Conservation (phyloP, 1,140 invertebrate species). For the Heliothis virescens region DNA sequence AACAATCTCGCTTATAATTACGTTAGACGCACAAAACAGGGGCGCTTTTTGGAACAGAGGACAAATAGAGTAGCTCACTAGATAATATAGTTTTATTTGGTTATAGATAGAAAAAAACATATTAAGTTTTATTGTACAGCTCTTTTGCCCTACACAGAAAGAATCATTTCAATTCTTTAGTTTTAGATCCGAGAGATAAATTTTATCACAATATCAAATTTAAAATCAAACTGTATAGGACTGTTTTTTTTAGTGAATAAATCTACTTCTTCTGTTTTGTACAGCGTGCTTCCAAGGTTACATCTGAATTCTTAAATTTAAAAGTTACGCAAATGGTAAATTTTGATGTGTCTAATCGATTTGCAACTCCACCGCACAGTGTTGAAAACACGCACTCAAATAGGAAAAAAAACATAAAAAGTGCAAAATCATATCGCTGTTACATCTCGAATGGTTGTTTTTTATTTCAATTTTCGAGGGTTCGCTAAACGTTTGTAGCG, state of each 20-base stretch:
- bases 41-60: constrained; percentile 55
- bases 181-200: too few species aligned
- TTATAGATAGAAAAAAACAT: too few species aligned
- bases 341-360: constrained; percentile 63
- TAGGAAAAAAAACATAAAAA: constrained; percentile 76
- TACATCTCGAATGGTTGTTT: constrained; percentile 84
- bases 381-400: constrained; percentile 74
- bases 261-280: too few species aligned
- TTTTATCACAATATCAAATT: too few species aligned
- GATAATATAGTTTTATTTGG: too few species aligned
- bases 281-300: background rate
- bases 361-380: constrained; percentile 66
- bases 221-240: too few species aligned
- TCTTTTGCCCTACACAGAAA: too few species aligned
- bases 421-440: constrained; percentile 85
- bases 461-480: constrained; percentile 85
- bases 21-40: constrained; percentile 78
- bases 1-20: constrained; percentile 84
- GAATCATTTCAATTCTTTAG: too few species aligned
- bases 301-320: constrained; percentile 1
- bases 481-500: constrained; percentile 82
- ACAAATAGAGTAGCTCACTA: constrained; percentile 51
- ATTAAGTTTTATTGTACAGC: too few species aligned
- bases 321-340: constrained; percentile 44
- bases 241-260: too few species aligned